Evolutionary conservation across 2,888 invertebrate genomes (phyloP).

Genomic region (Caenorhabditis doughertyi): DNA sequence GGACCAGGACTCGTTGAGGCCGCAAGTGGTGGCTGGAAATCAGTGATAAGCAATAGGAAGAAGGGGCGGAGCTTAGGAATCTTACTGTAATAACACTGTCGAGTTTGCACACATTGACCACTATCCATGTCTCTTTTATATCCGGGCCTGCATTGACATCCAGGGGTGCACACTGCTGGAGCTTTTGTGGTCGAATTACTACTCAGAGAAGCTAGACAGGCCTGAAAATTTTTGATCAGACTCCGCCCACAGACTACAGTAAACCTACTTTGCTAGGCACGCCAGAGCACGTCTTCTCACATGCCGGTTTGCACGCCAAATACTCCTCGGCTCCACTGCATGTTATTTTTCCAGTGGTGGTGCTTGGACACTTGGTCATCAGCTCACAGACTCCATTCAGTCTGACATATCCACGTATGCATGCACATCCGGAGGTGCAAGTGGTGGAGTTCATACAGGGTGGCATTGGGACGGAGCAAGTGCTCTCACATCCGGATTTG

Average conservation of each 20-base stretch:
- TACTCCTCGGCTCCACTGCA: constrained; percentile 46
- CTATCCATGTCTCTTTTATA: constrained; percentile 36
- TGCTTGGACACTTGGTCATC: constrained; percentile 25
- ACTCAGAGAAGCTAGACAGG: neutral
- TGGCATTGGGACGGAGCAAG: constrained; percentile 20
- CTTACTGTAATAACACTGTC: constrained; percentile 34
- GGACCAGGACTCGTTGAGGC: constrained; percentile 46
- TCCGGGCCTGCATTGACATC: constrained; percentile 30
- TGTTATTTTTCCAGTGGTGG: constrained; percentile 21
- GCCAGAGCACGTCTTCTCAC: constrained; percentile 50
- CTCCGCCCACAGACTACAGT: too few relatives aligned
- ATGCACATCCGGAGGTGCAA: constrained; percentile 50
- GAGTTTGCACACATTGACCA: constrained; percentile 42
- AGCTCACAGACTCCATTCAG: constrained; percentile 38
- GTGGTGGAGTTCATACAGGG: constrained; percentile 45
- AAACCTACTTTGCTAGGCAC: neutral
- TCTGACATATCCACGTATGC: constrained; percentile 48
- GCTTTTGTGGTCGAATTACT: constrained; percentile 6
- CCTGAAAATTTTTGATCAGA: constrained; percentile 11
- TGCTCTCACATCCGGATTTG: constrained; percentile 48
- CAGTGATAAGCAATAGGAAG: neutral
- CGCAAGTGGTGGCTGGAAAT: constrained; percentile 45
- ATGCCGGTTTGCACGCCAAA: constrained; percentile 30
- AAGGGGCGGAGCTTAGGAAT: neutral
- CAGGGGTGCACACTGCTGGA: constrained; percentile 18